A percentile compares a stretch with the other conserved stretches of the same genome.
Evolutionary conservation across 2,888 invertebrate species (phyloP).

Genomic region (Sphaerophoria rueppellii): DNA sequence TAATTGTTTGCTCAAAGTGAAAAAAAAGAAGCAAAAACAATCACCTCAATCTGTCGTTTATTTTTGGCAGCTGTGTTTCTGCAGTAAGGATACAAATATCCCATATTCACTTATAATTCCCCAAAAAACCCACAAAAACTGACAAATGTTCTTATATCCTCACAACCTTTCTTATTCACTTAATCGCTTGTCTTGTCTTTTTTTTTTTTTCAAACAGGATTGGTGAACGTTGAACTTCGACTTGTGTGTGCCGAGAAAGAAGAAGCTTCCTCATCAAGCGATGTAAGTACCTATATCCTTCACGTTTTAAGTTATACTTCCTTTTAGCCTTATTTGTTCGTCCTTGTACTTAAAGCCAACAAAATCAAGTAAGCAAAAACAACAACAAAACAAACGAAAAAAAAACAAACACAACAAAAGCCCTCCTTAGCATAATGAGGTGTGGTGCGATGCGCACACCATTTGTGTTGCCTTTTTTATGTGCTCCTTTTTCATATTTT

Average conservation of each 20-base stretch:
- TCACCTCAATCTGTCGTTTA: background rate
- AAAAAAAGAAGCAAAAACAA: background rate
- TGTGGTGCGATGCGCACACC: conserved; percentile 63
- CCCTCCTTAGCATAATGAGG: conserved; percentile 71
- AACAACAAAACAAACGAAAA: conserved; percentile 25
- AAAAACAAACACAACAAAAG: conserved; percentile 18
- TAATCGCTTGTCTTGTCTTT: conserved; percentile 43
- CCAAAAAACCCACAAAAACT: conserved; percentile 40
- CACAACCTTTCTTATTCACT: conserved; percentile 28
- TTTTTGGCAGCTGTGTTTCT: background rate
- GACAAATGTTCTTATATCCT: conserved; percentile 48
- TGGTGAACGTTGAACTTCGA: conserved; percentile 68
- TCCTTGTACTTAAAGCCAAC: conserved; percentile 37
- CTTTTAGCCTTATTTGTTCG: conserved; percentile 24
- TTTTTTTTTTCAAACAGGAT: conserved; percentile 36
- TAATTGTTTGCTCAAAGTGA: too few relatives aligned
- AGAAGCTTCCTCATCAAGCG: conserved; percentile 62
- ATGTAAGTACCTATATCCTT: conserved; percentile 68
- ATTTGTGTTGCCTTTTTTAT: conserved; percentile 36
- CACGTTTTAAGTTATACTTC: conserved; percentile 45
- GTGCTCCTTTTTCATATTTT: conserved; percentile 50
- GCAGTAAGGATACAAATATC: background rate
- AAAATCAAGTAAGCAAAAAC: conserved; percentile 18
- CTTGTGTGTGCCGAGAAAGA: conserved; percentile 60
- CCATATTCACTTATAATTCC: conserved; percentile 37